Conservation (phyloP, 2,113 vertebrate species). For the Nothoprocta perdicaria region DNA sequence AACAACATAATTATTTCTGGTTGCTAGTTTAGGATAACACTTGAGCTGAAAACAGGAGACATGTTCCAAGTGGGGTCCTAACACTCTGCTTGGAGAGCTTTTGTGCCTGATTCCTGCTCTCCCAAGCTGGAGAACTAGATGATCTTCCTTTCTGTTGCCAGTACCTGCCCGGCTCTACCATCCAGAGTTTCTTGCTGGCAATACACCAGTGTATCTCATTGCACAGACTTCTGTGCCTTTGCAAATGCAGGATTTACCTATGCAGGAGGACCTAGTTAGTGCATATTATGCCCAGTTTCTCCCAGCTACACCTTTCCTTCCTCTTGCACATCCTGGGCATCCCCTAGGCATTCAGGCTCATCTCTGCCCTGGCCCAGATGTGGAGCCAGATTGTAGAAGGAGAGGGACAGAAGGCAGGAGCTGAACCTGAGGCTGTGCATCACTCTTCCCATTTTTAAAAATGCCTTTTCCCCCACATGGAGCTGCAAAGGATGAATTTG, state of each 20-base stretch:
- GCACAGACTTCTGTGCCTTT: not conserved
- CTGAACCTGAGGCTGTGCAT: not conserved
- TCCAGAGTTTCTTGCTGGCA: not conserved
- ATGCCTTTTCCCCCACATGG: not conserved
- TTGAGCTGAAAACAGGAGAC: not conserved
- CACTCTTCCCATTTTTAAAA: not conserved
- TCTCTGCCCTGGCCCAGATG: not conserved
- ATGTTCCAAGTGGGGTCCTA: not conserved
- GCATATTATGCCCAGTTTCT: not conserved
- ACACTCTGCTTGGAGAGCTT: not conserved
- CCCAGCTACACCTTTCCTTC: not conserved
- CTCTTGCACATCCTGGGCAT: not conserved
- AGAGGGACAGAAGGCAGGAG: accelerated
- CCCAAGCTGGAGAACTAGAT: not conserved
- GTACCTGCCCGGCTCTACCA: not conserved
- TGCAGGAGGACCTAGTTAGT: accelerated
- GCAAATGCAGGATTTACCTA: not conserved
- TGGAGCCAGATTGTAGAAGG: not conserved
- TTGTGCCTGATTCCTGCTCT: not conserved
- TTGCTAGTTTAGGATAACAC: not conserved
- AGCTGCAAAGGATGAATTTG: not conserved
- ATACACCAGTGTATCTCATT: not conserved
- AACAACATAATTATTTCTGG: not conserved
- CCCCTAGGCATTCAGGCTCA: too few relatives aligned
- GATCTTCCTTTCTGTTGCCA: not conserved